Evolutionary conservation across 2,888 invertebrate species (phyloP).

Genomic region (Orthosia cruda): DNA sequence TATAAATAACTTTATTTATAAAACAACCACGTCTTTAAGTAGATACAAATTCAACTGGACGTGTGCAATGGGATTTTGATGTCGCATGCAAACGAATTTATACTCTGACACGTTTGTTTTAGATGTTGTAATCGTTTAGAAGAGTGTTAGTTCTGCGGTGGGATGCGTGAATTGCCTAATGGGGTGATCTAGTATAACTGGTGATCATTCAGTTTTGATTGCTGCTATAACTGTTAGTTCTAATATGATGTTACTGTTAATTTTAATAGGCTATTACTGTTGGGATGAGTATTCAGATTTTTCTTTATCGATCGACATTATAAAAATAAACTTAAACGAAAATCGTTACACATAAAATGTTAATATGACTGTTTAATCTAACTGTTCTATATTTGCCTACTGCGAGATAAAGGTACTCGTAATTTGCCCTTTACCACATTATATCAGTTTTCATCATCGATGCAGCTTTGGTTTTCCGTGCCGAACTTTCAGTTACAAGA

Average conservation of each 20-base stretch:
- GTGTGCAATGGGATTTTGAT: constrained; percentile 74
- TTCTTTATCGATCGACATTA: no score
- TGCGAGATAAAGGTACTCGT: no score
- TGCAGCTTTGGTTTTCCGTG: no score
- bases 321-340: no score
- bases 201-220: constrained; percentile 21
- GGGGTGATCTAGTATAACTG: constrained; percentile 43
- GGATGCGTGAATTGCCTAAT: constrained; percentile 47
- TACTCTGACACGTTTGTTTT: constrained; percentile 45
- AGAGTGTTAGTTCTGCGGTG: constrained; percentile 5
- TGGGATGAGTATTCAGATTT: no score
- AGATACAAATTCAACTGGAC: constrained; percentile 64
- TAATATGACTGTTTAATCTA: no score
- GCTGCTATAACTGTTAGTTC: constrained; percentile 17
- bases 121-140: constrained; percentile 27
- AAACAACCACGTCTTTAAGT: constrained; percentile 72
- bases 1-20: constrained; percentile 74
- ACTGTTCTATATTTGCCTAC: no score
- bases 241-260: background rate
- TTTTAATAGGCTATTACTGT: background rate
- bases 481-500: background rate
- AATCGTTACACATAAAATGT: no score
- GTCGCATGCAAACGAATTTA: constrained; percentile 67
- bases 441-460: no score
- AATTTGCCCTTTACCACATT: no score